These are phyloP conservation scores for Leiothrix lutea DNA, from an alignment of 2,113 vertebrate species.

Conservation along the genomic window DNA sequence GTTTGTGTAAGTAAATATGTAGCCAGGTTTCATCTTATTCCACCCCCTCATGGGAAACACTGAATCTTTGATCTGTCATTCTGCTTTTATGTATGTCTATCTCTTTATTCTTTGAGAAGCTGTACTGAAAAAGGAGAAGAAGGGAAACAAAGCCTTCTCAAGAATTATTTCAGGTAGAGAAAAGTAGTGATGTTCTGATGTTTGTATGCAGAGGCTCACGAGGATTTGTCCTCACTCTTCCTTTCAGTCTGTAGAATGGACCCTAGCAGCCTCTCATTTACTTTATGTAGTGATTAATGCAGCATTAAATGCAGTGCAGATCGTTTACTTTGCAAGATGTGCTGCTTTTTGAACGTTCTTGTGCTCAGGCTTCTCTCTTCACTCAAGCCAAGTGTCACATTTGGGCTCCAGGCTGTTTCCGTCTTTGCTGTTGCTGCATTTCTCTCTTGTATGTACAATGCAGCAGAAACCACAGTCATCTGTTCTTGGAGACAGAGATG, in stretches of 20 bases:
- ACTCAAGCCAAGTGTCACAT: background rate
- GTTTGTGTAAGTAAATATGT: background rate
- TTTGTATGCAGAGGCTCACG: background rate
- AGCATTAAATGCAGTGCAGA: background rate
- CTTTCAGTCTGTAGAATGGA: background rate
- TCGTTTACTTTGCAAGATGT: background rate
- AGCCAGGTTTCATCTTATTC: background rate
- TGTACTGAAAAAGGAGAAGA: background rate
- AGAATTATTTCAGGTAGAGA: background rate
- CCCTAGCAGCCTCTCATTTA: background rate
- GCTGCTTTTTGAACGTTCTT: background rate
- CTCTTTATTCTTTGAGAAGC: background rate
- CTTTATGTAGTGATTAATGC: background rate
- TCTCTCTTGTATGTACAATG: accelerated
- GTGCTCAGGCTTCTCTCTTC: background rate
- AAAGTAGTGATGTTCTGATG: background rate
- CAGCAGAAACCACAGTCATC: background rate
- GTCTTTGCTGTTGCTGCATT: background rate
- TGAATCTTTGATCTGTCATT: background rate
- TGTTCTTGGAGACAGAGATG: background rate
- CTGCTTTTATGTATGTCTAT: background rate
- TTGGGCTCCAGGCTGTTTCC: background rate
- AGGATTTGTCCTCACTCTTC: background rate
- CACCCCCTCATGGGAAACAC: background rate
- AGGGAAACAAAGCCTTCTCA: background rate